phyloP scores from a whole-genome alignment of 2,113 vertebrate genomes.

The Leucoraja erinaceus region DNA sequence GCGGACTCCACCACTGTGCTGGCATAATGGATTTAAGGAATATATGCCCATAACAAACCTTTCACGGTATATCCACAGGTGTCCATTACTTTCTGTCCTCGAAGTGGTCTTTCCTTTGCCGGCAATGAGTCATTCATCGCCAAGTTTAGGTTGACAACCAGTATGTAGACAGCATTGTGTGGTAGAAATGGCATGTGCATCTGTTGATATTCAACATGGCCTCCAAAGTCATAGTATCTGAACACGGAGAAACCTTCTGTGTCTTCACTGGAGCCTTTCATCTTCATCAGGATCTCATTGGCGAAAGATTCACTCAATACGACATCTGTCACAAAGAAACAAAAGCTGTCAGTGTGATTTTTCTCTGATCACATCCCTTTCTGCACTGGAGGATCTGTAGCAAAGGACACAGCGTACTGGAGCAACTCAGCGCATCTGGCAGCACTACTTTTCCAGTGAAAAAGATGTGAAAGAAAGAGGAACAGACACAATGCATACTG shows the following conservation, averaged over 20 bases:
- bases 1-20: too few species aligned
- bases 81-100: conserved; percentile 16
- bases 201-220: conserved; percentile 27
- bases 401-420: too few species aligned
- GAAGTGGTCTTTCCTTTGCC: neutral
- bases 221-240: conserved; percentile 24
- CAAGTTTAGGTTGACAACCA: conserved; percentile 5
- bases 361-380: neutral
- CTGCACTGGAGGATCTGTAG: neutral
- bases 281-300: neutral
- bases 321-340: neutral
- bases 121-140: neutral
- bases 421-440: too few species aligned
- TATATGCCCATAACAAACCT: neutral
- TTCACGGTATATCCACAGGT: conserved; percentile 24
- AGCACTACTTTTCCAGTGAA: too few species aligned
- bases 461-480: too few species aligned
- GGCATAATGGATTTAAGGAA: neutral
- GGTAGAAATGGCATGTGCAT: conserved; percentile 35
- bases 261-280: neutral
- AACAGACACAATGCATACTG: too few species aligned
- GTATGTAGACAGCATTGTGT: neutral
- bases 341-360: neutral
- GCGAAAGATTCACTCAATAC: neutral
- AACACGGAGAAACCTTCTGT: conserved; percentile 10